Percentiles rank a stretch among this genome's conserved stretches.
Conservation (phyloP, 64 coral and sea anemone genomes). For the Montipora efflorescens region DNA sequence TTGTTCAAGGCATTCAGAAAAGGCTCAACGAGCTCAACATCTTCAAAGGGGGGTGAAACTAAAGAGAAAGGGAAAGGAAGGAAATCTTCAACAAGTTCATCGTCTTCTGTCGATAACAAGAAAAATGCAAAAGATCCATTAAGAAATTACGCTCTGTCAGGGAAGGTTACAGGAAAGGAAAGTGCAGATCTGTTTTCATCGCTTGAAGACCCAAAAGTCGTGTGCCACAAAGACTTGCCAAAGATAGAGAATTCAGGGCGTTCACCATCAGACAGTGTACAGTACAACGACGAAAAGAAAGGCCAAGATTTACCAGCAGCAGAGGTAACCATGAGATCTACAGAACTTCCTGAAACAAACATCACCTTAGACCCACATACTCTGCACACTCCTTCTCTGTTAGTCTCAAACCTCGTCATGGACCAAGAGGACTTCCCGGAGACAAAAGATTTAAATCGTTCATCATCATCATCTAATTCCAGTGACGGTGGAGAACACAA, state of each 20-base stretch:
- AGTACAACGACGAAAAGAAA: background rate
- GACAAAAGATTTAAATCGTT: no score
- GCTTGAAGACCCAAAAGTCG: background rate
- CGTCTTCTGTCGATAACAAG: background rate
- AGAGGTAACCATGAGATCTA: background rate
- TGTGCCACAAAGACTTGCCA: background rate
- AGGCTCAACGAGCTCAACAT: background rate
- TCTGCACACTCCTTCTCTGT: background rate
- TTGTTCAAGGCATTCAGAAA: background rate
- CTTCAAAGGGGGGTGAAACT: background rate
- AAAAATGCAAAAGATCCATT: background rate
- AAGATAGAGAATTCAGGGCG: background rate
- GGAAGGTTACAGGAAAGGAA: background rate
- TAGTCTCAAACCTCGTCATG: no score
- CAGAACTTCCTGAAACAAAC: background rate
- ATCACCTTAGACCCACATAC: background rate
- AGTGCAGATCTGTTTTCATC: no score
- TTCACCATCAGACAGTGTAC: background rate
- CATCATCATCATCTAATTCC: background rate
- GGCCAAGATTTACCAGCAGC: background rate
- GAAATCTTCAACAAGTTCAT: conserved; percentile 22
- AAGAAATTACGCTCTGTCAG: background rate
- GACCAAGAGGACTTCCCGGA: no score
- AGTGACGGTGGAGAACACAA: no score
- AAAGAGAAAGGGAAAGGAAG: background rate